Evolutionary conservation across 1,140 invertebrate genomes (phyloP), one percentile per base, ranked within the genome.

Genomic region (Drosophila asahinai): DNA sequence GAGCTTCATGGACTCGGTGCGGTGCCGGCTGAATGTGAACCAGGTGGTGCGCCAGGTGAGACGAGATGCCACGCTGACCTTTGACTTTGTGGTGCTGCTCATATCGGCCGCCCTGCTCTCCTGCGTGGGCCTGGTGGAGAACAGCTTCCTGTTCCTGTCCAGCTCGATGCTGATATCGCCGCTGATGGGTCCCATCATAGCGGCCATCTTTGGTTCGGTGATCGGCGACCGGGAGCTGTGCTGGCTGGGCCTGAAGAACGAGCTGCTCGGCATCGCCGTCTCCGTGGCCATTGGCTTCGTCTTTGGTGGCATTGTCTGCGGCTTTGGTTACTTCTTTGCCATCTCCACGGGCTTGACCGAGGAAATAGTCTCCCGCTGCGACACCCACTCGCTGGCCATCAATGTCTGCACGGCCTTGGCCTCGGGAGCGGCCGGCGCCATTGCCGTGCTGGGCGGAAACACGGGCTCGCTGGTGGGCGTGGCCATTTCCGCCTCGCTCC

Each of bases 131-230:
- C 93, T 98, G 22, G 94, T 97, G 7, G 97, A 97, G 90, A 96
- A 97, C 90, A 97, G 95, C 72, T 95, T 95, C 30, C 94, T 97
- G 5, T 94, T 95, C 66, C 87, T 97, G 3, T 95, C 96, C 2
- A 96, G 96, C 59, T 96, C 95, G 81, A 97, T 97, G 96, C 93
- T 97, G 6, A 95, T 97, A 36, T 97, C 96, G 0, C 96, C 96
- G 1, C 93, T 97, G 8, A 97, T 97, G 96, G 96, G 96, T 36
- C 96, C 96, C 3, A 96, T 97, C 38, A 95, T 96, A 80, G 96
- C 96, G 8, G 95, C 94, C 14, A 96, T 96, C 0, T 96, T 97
- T 80, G 96, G 96, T 3, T 94, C 94, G 8, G 95, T 96, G 3
- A 95, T 97, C 51, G 92, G 94, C 7, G 96, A 97, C 80, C 92